Conservation (phyloP, 2,888 invertebrate species). For the Thyatira batis region DNA sequence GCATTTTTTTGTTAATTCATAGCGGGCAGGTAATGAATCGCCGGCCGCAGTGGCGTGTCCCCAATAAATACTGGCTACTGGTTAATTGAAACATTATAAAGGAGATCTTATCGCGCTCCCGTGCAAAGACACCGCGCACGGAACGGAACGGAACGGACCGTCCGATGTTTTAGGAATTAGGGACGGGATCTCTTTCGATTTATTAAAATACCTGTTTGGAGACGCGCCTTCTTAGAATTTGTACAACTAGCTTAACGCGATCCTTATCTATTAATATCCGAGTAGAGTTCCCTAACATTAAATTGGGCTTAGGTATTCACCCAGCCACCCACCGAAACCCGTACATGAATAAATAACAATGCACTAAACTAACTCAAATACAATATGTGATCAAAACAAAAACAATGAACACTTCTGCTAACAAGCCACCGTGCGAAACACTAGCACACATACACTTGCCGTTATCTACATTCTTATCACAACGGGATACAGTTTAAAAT, state of each 20-base stretch:
- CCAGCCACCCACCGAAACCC: slow-evolving; percentile 51
- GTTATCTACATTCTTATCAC: slow-evolving; percentile 15
- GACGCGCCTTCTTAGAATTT: slow-evolving; percentile 40
- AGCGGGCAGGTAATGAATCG: slow-evolving; percentile 68
- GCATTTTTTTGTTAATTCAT: slow-evolving; percentile 51
- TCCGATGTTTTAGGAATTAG: slow-evolving; percentile 52
- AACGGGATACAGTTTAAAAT: slow-evolving; percentile 25
- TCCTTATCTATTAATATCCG: slow-evolving; percentile 18
- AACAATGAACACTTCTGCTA: slow-evolving; percentile 64
- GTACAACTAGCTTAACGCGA: slow-evolving; percentile 29
- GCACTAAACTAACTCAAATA: slow-evolving; percentile 45
- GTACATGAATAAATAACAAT: slow-evolving; percentile 49
- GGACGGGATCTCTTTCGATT: slow-evolving; percentile 3
- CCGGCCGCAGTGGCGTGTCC: slow-evolving; percentile 48
- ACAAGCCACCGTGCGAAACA: slow-evolving; percentile 65
- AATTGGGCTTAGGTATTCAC: slow-evolving; percentile 11
- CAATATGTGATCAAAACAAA: slow-evolving; percentile 56
- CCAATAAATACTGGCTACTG: slow-evolving; percentile 80
- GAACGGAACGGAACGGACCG: slow-evolving; percentile 45
- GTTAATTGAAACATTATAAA: slow-evolving; percentile 81
- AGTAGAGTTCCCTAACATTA: slow-evolving; percentile 11
- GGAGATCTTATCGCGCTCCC: slow-evolving; percentile 65
- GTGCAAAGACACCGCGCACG: slow-evolving; percentile 63
- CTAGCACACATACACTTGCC: slow-evolving; percentile 26
- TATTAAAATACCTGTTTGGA: slow-evolving; percentile 17